Base-by-base conservation (phyloP, 2,797 vertebrate genomes). In the Decapterus maruadsi region DNA sequence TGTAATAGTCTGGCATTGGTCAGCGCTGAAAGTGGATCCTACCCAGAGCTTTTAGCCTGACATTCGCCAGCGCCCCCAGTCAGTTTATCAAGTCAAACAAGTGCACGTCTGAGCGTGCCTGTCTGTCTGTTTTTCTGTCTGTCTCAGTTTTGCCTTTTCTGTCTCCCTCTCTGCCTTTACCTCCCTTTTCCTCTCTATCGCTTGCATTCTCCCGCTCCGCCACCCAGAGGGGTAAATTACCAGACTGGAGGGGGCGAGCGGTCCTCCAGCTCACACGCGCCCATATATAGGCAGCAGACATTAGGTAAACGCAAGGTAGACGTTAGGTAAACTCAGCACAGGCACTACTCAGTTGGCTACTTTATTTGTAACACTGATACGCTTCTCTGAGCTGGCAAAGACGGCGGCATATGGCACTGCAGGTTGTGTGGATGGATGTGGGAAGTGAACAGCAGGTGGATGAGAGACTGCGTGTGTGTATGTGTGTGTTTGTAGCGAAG, bases 221-320 rank as follows among this genome's bases (percentile, higher is more conserved):
- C 77, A 80, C 66, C 64, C 42, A 77, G 66, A 84, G 85, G 84
- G 85, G 83, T 88, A 81, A 83, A 71, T 85, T 63, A 75, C 68
- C 69, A 84, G 75, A 59, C 55, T 72, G 74, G 72, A 65, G 61
- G 81, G 78, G 69, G 85, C 57, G 75, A 83, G 76, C 51, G 3
- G 69, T 26, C 64, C 72, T 81, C 64, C 50, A 68, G 42, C 51
- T 71, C 74, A 80, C 81, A 85, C 70, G 87, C 53, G 72, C 20
- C 94, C 95, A 92, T 95, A 95, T 94, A 95, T 93, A 94, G 94
- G 89, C 94, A 93, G 92, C 93, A 95, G 95, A 94, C 94, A 7
- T 95, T 94, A 94, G 93, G 91, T 95, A 95, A 95, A 95, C 92
- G 70, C 82, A 84, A 94, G 92, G 93, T 94, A 95, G 95, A 95